Evolutionary conservation across 2,113 vertebrate genomes (phyloP).

Genomic region (Halichoeres trimaculatus): DNA sequence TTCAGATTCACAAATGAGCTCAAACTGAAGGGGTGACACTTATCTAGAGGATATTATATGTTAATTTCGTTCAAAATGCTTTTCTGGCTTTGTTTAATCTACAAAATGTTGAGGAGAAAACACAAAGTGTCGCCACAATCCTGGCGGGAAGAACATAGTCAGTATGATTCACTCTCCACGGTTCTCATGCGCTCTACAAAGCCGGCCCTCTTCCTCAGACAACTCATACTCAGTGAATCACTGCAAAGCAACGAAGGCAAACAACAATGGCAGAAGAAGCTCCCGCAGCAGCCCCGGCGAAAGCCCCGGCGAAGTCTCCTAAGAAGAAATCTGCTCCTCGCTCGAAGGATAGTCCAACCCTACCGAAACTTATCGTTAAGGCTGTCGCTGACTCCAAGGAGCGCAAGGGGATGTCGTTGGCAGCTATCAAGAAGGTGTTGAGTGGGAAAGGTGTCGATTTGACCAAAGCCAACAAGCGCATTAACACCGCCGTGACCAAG

Average conservation of each 20-base stretch:
- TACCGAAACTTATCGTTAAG: conserved; percentile 9
- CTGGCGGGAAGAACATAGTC: neutral
- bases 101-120: conserved; percentile 25
- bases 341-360: conserved; percentile 11
- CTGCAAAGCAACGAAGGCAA: neutral
- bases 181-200: conserved; percentile 72
- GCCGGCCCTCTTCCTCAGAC: neutral
- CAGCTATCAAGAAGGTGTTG: conserved; percentile 39
- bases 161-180: conserved; percentile 21
- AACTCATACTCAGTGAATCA: neutral
- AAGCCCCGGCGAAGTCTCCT: conserved; percentile 8
- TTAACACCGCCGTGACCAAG: conserved; percentile 25
- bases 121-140: conserved; percentile 12
- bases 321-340: conserved; percentile 32
- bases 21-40: neutral
- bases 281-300: conserved; percentile 17
- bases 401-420: conserved; percentile 18
- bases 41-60: neutral
- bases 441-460: conserved; percentile 18
- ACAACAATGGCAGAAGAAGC: conserved; percentile 28
- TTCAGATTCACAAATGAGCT: fast-evolving
- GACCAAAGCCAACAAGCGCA: conserved; percentile 26
- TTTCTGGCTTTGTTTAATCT: neutral
- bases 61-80: fast-evolving
- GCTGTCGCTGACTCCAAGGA: conserved; percentile 25